Base-by-base conservation (phyloP, 1,140 invertebrate species). In the Polypedilum pembai region DNA sequence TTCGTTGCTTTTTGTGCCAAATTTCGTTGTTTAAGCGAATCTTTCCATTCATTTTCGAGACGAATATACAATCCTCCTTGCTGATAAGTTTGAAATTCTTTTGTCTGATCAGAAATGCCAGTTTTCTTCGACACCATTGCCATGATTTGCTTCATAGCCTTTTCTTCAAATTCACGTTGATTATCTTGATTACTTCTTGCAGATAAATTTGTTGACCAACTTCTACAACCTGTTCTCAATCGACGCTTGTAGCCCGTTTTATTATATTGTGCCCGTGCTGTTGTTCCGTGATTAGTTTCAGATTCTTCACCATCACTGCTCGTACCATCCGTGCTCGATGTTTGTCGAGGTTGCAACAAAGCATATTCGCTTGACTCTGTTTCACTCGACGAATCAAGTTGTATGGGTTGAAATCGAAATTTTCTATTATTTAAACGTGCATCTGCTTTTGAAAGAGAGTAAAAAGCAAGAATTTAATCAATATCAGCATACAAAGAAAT, bases 161-260 rank as follows among this genome's bases (percentile, higher is more conserved):
- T 87, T 83, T 94, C 92, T 82, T 94, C 92, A 78, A 88, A 90
- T 73, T 92, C 88, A 21, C 92, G 82, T 81, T 94, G 92, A 78
- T 91, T 89, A 79, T 94, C 92, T 80, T 94, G 92, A 83, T 94
- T 94, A 78, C 89, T 92, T 75, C 92, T 85, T 24, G 91, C 88
- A 1, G 89, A 90, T 66, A 91, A 83, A 75, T 90, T 88, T 8
- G 86, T 79, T 74, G 87, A 88, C 92, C 92, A 94, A 18, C 73
- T 63, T 7, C 73, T 15, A 24, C 40, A 21, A 20, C 73, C 20
- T 18, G 21, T 63, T 8, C 45, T 74, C 8, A 40, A 15, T 18
- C 18, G 41, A 7, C 33, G 5, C n/a, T 40, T 73, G 33, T 73
- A 21, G 8, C 33, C 33, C 3, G 73, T 15, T 73, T 40, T 41